These are phyloP conservation scores for Ptyas mucosa DNA, from an alignment of 2,113 vertebrate species.

Conservation along the genomic window DNA sequence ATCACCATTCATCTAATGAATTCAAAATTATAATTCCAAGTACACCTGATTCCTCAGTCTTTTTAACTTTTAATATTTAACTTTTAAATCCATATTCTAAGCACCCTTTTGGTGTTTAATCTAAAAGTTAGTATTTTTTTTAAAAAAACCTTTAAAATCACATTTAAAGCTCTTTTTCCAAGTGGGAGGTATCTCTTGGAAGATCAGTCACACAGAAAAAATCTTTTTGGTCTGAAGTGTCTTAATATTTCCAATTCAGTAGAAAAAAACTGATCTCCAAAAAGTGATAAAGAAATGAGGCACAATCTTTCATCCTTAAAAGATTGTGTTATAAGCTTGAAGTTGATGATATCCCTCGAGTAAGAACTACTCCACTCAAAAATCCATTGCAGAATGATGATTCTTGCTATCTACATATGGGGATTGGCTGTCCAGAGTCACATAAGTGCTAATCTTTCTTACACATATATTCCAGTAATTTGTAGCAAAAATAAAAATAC, in stretches of 20 bases:
- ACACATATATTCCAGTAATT: background rate
- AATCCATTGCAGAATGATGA: background rate
- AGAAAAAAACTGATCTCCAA: background rate
- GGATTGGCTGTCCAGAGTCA: background rate
- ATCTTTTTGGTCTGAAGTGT: background rate
- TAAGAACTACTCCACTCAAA: background rate
- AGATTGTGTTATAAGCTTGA: background rate
- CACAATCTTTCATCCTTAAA: background rate
- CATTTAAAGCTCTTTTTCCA: background rate
- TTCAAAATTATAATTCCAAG: no score
- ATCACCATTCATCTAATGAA: background rate
- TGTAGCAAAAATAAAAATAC: background rate
- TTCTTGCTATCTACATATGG: background rate
- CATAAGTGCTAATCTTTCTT: background rate
- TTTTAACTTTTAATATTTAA: no score
- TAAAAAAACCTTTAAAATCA: background rate
- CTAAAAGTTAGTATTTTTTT: background rate
- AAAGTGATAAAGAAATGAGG: background rate
- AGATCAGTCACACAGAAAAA: background rate
- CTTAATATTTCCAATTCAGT: background rate
- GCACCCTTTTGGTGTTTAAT: background rate
- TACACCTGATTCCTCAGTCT: no score
- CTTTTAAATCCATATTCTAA: no score
- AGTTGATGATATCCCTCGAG: background rate
- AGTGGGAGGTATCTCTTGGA: background rate